phyloP scores from a whole-genome alignment of 2,797 vertebrate species.

The Phaenicophaeus curvirostris region DNA sequence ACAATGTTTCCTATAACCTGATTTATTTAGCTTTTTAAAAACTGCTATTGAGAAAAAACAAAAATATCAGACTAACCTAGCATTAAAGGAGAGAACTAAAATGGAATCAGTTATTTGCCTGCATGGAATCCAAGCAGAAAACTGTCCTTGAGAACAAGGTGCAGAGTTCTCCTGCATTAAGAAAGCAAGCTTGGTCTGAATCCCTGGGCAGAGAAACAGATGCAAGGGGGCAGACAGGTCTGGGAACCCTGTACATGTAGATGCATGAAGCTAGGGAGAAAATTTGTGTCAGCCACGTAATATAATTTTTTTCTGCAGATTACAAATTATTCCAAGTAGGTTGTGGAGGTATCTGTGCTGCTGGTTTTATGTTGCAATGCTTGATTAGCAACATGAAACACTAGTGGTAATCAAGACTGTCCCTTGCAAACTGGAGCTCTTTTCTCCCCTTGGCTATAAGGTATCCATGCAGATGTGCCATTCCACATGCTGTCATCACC shows the following conservation, averaged over 20 bases:
- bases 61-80: not conserved
- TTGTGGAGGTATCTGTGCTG: slow-evolving; percentile 21
- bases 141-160: not conserved
- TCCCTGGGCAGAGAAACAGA: not conserved
- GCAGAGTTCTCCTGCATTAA: not conserved
- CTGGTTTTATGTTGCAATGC: slow-evolving; percentile 31
- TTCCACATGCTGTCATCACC: slow-evolving; percentile 27
- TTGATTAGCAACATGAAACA: slow-evolving; percentile 51
- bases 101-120: not conserved
- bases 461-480: slow-evolving; percentile 11
- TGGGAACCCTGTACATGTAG: not conserved
- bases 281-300: not conserved
- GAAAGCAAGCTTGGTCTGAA: not conserved
- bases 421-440: slow-evolving; percentile 60
- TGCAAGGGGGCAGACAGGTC: not conserved
- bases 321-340: slow-evolving; percentile 35
- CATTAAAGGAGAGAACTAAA: not conserved
- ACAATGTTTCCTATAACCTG: not conserved
- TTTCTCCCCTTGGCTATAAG: not conserved
- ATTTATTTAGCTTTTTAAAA: not conserved
- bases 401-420: slow-evolving; percentile 37
- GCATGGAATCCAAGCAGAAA: not conserved
- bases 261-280: not conserved
- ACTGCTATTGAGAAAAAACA: not conserved
- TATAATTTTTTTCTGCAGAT: slow-evolving; percentile 13